Conservation (phyloP, 2,888 invertebrate species). For the Zygogramma bicolorata region DNA sequence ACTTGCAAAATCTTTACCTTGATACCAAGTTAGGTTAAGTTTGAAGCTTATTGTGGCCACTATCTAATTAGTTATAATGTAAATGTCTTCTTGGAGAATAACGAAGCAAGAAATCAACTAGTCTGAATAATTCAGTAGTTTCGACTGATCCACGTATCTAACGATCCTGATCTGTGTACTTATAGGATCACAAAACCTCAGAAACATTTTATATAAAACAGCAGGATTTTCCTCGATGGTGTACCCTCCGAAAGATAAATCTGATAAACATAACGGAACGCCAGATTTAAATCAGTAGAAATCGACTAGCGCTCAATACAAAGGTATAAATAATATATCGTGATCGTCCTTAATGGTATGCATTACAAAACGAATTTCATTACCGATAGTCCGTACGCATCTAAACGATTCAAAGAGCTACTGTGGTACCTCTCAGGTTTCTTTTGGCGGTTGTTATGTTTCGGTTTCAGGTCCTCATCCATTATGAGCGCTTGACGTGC, state of each 20-base stretch:
- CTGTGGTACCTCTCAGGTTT: constrained; percentile 30
- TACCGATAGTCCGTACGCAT: background rate
- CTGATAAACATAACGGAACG: background rate
- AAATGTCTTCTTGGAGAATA: too few relatives aligned
- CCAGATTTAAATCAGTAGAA: background rate
- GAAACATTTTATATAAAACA: too few relatives aligned
- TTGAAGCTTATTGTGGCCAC: too few relatives aligned
- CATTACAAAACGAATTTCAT: constrained; percentile 2
- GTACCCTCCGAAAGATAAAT: background rate
- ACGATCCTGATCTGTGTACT: too few relatives aligned
- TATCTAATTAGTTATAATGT: too few relatives aligned
- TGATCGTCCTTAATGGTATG: background rate
- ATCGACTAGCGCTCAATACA: background rate
- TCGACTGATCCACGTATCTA: too few relatives aligned
- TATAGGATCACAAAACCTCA: too few relatives aligned
- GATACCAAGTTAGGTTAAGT: too few relatives aligned
- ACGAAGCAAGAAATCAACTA: too few relatives aligned
- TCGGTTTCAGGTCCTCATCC: constrained; percentile 57
- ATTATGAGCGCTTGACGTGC: constrained; percentile 61
- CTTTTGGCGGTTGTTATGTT: constrained; percentile 44
- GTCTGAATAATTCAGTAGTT: too few relatives aligned
- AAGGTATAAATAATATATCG: background rate
- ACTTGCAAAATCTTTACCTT: too few relatives aligned
- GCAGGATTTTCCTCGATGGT: too few relatives aligned
- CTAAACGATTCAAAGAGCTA: constrained; percentile 30